Percentiles rank a stretch among this genome's conserved stretches.
phyloP scores from a whole-genome alignment of 2,888 invertebrate species.

The Eristalis pertinax region DNA sequence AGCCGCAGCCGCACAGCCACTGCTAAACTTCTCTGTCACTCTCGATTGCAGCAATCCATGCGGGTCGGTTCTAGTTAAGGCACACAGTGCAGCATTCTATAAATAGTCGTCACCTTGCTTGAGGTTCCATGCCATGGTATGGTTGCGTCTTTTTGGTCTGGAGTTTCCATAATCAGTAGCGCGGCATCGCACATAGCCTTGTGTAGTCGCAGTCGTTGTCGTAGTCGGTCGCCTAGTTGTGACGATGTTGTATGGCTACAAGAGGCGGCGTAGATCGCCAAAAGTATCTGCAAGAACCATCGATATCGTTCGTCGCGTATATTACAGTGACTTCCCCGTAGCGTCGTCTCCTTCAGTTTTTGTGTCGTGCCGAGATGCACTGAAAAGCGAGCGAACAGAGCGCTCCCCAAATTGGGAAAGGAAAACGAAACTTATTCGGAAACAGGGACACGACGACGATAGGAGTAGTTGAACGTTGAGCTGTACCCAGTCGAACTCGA shows the following conservation, averaged over 20 bases:
- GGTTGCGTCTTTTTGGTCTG: conserved; percentile 47
- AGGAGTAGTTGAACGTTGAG: background rate
- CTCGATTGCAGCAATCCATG: conserved; percentile 68
- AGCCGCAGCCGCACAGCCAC: background rate
- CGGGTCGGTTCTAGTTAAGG: conserved; percentile 64
- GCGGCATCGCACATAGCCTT: conserved; percentile 50
- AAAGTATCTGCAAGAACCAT: conserved; percentile 64
- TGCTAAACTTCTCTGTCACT: conserved; percentile 63
- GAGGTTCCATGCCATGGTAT: conserved; percentile 13
- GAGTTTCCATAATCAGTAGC: conserved; percentile 63
- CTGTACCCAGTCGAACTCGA: background rate
- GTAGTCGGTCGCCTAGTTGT: conserved; percentile 38
- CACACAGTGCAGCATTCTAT: conserved; percentile 45
- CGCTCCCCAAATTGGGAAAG: conserved; percentile 48
- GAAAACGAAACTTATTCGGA: conserved; percentile 58
- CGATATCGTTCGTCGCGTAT: conserved; percentile 54
- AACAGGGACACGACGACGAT: conserved; percentile 4
- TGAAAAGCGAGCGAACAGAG: too few relatives aligned
- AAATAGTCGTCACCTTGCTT: conserved; percentile 70
- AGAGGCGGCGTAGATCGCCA: conserved; percentile 46
- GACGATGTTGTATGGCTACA: conserved; percentile 31
- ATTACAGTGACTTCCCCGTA: conserved; percentile 3
- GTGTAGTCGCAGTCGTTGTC: conserved; percentile 20
- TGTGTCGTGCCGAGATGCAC: conserved; percentile 47
- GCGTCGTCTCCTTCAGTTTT: conserved; percentile 28